phyloP scores from a whole-genome alignment of 2,888 invertebrate genomes.

The Drosophila robusta region DNA sequence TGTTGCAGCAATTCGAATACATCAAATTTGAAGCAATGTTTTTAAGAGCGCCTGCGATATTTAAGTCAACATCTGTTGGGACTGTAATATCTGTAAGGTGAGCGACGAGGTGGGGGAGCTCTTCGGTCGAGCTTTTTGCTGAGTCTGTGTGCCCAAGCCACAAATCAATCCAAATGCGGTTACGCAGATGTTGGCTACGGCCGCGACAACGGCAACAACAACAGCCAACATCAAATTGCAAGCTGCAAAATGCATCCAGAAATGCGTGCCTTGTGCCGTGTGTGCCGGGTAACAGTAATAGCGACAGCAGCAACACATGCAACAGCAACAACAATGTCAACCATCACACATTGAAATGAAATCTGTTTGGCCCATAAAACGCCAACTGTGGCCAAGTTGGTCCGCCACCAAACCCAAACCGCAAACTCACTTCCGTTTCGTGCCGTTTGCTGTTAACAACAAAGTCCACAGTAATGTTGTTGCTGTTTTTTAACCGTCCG shows the following conservation, averaged over 20 bases:
- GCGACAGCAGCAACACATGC: constrained; percentile 8
- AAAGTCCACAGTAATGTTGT: constrained; percentile 26
- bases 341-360: constrained; percentile 70
- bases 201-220: constrained; percentile 8
- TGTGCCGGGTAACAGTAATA: constrained; percentile 16
- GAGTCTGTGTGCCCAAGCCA: constrained; percentile 67
- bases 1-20: constrained; percentile 28
- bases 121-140: constrained; percentile 31
- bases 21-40: constrained; percentile 37
- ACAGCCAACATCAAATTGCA: constrained; percentile 27
- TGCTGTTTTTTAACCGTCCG: constrained; percentile 35
- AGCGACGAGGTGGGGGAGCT: neutral
- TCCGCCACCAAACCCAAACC: constrained; percentile 62
- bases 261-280: constrained; percentile 27
- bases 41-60: constrained; percentile 41
- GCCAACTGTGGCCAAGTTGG: constrained; percentile 68
- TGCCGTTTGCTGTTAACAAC: constrained; percentile 52
- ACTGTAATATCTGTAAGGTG: neutral
- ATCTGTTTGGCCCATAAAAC: constrained; percentile 81
- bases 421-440: constrained; percentile 80
- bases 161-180: constrained; percentile 85
- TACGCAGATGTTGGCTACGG: constrained; percentile 78
- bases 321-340: constrained; percentile 61
- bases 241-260: constrained; percentile 52
- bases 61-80: constrained; percentile 44